Evolutionary conservation across 2,888 invertebrate species (phyloP).

Genomic region (Plutella xylostella): DNA sequence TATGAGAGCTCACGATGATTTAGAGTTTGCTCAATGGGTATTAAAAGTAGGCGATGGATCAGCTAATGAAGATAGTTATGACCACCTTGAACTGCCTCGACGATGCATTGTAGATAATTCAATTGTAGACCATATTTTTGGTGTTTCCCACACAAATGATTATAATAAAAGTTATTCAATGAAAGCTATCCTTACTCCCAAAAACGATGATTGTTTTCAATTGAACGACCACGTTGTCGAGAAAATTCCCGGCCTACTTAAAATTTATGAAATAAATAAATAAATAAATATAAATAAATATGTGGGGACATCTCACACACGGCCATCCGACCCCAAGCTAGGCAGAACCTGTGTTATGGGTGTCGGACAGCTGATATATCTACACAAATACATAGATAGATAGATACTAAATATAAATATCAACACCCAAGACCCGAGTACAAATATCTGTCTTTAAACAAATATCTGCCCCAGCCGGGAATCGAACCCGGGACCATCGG

Average conservation of each 20-base stretch:
- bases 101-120: slow-evolving; percentile 19
- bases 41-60: slow-evolving; percentile 19
- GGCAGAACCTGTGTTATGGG: too few relatives aligned
- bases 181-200: slow-evolving; percentile 21
- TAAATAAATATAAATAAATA: too few relatives aligned
- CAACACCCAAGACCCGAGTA: too few relatives aligned
- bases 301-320: too few relatives aligned
- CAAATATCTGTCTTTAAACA: too few relatives aligned
- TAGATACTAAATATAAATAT: too few relatives aligned
- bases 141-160: slow-evolving; percentile 18
- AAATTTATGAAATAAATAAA: too few relatives aligned
- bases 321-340: too few relatives aligned
- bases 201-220: slow-evolving; percentile 20
- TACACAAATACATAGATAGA: too few relatives aligned
- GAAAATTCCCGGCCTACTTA: slow-evolving; percentile 15
- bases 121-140: slow-evolving; percentile 17
- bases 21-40: slow-evolving; percentile 20
- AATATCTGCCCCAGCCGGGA: too few relatives aligned
- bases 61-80: slow-evolving; percentile 15
- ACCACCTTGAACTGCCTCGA: slow-evolving; percentile 17
- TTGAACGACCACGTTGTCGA: slow-evolving; percentile 1
- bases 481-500: too few relatives aligned
- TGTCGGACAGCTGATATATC: too few relatives aligned
- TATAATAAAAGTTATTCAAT: slow-evolving; percentile 19
- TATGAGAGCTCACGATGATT: slow-evolving; percentile 18